Percentiles rank a stretch among this genome's conserved stretches.
Conservation (phyloP, 2,888 invertebrate genomes). For the Hirtodrosophila alboralis region DNA sequence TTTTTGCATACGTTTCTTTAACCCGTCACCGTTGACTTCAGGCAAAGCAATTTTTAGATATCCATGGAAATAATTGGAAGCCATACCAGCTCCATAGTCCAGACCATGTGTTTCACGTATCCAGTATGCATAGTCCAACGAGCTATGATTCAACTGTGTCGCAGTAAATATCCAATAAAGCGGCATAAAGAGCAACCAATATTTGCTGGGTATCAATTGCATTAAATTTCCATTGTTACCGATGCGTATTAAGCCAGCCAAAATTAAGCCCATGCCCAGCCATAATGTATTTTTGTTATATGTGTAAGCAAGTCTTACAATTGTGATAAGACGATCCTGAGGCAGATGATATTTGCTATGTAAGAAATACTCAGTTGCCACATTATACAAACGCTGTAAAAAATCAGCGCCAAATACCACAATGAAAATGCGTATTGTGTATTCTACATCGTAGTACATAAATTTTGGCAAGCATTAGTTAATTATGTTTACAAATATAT, state of each 20-base stretch:
- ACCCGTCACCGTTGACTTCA: slow-evolving; percentile 53
- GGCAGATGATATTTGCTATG: slow-evolving; percentile 58
- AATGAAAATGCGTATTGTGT: slow-evolving; percentile 33
- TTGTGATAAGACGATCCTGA: slow-evolving; percentile 46
- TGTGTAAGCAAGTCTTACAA: slow-evolving; percentile 46
- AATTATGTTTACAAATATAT: too few relatives aligned
- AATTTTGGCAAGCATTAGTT: too few relatives aligned
- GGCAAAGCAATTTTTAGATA: slow-evolving; percentile 78
- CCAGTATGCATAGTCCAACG: slow-evolving; percentile 66
- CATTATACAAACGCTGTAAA: slow-evolving; percentile 42
- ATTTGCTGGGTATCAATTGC: slow-evolving; percentile 33
- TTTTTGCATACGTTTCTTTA: slow-evolving; percentile 66
- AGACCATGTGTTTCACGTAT: slow-evolving; percentile 74
- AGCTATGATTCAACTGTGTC: slow-evolving; percentile 45
- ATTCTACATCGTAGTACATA: slow-evolving; percentile 47
- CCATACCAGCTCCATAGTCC: slow-evolving; percentile 82
- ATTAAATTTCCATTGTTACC: slow-evolving; percentile 20
- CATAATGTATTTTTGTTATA: slow-evolving; percentile 32
- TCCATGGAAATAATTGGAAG: slow-evolving; percentile 81
- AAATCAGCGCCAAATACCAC: slow-evolving; percentile 57
- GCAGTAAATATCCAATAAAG: slow-evolving; percentile 63
- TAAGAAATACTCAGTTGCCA: slow-evolving; percentile 44
- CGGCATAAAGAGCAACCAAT: slow-evolving; percentile 47
- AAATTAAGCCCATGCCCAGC: slow-evolving; percentile 19
- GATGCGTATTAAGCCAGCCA: slow-evolving; percentile 36